Evolutionary conservation across 2,113 vertebrate species (phyloP).

Genomic region (Trachemys scripta): DNA sequence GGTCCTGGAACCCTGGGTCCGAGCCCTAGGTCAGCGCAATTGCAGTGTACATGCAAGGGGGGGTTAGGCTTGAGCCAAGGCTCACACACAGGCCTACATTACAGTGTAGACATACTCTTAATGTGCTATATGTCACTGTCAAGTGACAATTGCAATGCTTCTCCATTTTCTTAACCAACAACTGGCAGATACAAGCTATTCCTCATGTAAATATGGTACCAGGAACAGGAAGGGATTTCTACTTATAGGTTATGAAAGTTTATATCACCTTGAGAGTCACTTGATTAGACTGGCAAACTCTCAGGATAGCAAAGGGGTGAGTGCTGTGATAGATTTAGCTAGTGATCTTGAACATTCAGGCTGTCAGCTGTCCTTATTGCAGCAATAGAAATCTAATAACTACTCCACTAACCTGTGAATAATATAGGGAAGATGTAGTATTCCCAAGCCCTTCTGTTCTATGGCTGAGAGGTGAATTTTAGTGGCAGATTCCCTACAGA

Average conservation of each 20-base stretch:
- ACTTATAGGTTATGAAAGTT: background rate
- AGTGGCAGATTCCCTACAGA: background rate
- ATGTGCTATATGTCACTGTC: background rate
- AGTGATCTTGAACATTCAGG: background rate
- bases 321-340: constrained; percentile 7
- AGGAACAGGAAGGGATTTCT: background rate
- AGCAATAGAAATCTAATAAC: background rate
- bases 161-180: background rate
- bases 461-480: constrained; percentile 24
- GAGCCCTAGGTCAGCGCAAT: background rate
- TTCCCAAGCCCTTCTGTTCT: background rate
- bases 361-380: background rate
- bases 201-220: background rate
- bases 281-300: background rate
- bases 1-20: background rate
- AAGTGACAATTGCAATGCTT: background rate
- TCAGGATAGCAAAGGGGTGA: background rate
- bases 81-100: background rate
- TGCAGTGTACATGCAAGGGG: background rate
- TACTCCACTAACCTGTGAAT: background rate
- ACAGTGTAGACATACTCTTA: background rate
- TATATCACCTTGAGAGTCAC: background rate
- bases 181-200: background rate
- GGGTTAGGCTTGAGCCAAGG: background rate
- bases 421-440: background rate